These are phyloP conservation scores for Nerophis ophidion DNA, from an alignment of 2,113 vertebrate genomes.

Conservation along the genomic window DNA sequence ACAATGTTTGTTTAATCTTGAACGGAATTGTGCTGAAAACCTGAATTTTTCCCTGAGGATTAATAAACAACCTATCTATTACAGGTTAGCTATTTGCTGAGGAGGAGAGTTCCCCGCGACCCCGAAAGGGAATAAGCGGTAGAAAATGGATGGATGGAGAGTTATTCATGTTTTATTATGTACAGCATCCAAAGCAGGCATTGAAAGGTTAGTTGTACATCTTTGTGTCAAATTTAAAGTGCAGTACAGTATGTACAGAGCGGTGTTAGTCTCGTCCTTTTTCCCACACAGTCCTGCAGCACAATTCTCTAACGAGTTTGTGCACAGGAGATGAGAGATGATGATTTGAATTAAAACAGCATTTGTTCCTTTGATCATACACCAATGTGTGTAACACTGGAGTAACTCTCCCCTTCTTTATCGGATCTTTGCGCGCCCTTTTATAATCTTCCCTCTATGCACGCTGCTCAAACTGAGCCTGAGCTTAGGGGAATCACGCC, in stretches of 20 bases:
- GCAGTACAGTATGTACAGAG: neutral
- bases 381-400: constrained; percentile 48
- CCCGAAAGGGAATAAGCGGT: too few species aligned
- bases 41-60: too few species aligned
- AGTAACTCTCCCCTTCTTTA: constrained; percentile 59
- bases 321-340: constrained; percentile 64
- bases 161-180: neutral
- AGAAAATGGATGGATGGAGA: too few species aligned
- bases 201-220: constrained; percentile 8
- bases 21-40: too few species aligned
- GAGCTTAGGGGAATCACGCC: constrained; percentile 34
- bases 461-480: constrained; percentile 42
- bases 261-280: constrained; percentile 5
- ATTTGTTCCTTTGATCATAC: constrained; percentile 66
- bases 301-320: constrained; percentile 63
- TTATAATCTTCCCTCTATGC: constrained; percentile 49
- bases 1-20: too few species aligned
- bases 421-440: constrained; percentile 44
- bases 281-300: constrained; percentile 43
- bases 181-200: constrained; percentile 6
- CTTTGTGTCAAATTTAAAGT: neutral
- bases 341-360: constrained; percentile 70
- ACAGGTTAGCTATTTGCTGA: too few species aligned
- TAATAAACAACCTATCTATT: too few species aligned
- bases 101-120: too few species aligned